phyloP scores from a whole-genome alignment of 1,140 invertebrate species.

The Batillaria attramentaria region DNA sequence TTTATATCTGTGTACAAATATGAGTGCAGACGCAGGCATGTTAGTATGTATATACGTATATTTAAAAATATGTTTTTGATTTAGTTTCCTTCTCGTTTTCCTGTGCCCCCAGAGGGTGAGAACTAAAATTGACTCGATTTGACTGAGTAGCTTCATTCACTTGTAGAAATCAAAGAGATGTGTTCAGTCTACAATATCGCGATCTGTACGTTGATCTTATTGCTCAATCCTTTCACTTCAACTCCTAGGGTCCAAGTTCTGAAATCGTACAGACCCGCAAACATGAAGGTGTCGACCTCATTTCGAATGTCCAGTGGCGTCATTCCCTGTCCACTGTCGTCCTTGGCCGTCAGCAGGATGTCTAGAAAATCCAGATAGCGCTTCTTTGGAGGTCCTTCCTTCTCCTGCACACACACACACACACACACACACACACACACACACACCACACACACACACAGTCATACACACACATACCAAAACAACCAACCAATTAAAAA shows the following conservation, averaged over 20 bases:
- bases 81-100: neutral
- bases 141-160: no score
- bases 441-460: neutral
- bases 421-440: neutral
- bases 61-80: neutral
- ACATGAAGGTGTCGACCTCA: slow-evolving; percentile 56
- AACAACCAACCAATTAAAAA: no score
- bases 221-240: no score
- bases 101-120: neutral
- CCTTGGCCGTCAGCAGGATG: slow-evolving; percentile 44
- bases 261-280: slow-evolving; percentile 55
- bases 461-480: neutral
- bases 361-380: slow-evolving; percentile 45
- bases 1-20: neutral
- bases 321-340: slow-evolving; percentile 43
- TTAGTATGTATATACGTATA: neutral
- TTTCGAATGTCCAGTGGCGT: slow-evolving; percentile 44
- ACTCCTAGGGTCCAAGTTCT: neutral
- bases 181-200: no score
- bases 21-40: neutral
- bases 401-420: neutral
- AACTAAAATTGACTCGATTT: no score
- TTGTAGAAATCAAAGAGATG: no score
- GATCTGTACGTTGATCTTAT: no score
- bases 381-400: slow-evolving; percentile 16